A percentile compares a stretch with the other conserved stretches of the same genome.
Conservation (phyloP, 1,140 invertebrate species). For the Drosophila triauraria region DNA sequence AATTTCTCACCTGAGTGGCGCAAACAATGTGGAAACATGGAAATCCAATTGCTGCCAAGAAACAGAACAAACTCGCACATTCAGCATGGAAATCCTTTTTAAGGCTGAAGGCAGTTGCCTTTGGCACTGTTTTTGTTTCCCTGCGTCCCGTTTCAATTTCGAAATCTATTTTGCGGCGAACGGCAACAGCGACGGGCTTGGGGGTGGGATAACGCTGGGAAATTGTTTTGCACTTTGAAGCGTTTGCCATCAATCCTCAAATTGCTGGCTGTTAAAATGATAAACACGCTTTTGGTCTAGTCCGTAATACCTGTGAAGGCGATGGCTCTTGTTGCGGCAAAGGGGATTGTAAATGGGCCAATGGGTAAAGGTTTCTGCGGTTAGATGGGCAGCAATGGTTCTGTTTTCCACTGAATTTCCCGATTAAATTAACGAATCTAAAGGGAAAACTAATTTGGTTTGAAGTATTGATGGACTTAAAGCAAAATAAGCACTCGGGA, state of each 20-base stretch:
- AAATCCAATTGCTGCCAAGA: constrained; percentile 51
- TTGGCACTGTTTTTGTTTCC: constrained; percentile 17
- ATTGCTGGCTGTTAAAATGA: constrained; percentile 51
- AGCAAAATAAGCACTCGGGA: not conserved
- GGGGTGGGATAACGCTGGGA: constrained; percentile 8
- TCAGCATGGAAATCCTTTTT: constrained; percentile 62
- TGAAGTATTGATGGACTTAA: not conserved
- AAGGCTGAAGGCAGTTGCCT: constrained; percentile 19
- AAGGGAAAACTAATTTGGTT: constrained; percentile 21
- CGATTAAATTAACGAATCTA: constrained; percentile 21
- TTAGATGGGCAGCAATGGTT: constrained; percentile 9
- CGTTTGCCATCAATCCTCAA: constrained; percentile 55
- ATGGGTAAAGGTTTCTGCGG: constrained; percentile 27
- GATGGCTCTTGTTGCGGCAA: constrained; percentile 6
- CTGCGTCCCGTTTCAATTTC: constrained; percentile 56
- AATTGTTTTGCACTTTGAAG: constrained; percentile 54
- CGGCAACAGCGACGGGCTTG: too few species aligned
- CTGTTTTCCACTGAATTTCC: constrained; percentile 10
- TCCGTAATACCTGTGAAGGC: constrained; percentile 17
- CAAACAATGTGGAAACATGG: constrained; percentile 47
- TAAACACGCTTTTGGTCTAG: constrained; percentile 43
- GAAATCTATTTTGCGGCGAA: constrained; percentile 40
- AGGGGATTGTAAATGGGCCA: constrained; percentile 26
- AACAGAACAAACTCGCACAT: constrained; percentile 47
- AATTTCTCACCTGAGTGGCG: constrained; percentile 57